phyloP scores from a whole-genome alignment of 2,797 vertebrate species.

The Caiman crocodilus region DNA sequence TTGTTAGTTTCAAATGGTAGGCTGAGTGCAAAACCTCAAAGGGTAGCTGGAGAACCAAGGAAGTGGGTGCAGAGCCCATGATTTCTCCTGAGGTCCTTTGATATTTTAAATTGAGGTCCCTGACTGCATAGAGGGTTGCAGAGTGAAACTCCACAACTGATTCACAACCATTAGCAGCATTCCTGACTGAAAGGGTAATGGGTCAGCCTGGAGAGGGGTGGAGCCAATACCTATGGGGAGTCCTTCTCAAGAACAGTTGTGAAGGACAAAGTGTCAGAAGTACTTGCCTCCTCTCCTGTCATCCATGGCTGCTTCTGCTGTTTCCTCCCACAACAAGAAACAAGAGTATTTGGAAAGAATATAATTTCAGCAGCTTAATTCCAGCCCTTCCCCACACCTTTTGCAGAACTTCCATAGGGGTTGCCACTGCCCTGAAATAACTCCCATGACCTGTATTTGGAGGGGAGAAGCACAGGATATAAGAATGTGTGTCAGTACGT shows the following conservation, averaged over 20 bases:
- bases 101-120: neutral
- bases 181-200: neutral
- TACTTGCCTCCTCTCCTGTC: neutral
- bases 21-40: no score
- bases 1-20: no score
- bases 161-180: neutral
- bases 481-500: rapidly evolving
- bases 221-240: neutral
- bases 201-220: neutral
- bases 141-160: neutral
- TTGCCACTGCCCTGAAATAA: neutral
- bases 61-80: neutral
- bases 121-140: neutral
- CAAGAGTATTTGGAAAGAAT: rapidly evolving
- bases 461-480: neutral
- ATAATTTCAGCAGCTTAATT: neutral
- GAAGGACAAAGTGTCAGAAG: neutral
- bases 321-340: neutral
- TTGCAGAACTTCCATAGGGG: neutral
- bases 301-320: neutral
- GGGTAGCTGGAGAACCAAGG: neutral
- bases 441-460: neutral
- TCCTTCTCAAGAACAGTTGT: neutral
- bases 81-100: neutral
- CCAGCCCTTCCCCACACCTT: neutral